Base-by-base conservation (phyloP, 2,888 invertebrate species). In the Morinoia aosen region DNA sequence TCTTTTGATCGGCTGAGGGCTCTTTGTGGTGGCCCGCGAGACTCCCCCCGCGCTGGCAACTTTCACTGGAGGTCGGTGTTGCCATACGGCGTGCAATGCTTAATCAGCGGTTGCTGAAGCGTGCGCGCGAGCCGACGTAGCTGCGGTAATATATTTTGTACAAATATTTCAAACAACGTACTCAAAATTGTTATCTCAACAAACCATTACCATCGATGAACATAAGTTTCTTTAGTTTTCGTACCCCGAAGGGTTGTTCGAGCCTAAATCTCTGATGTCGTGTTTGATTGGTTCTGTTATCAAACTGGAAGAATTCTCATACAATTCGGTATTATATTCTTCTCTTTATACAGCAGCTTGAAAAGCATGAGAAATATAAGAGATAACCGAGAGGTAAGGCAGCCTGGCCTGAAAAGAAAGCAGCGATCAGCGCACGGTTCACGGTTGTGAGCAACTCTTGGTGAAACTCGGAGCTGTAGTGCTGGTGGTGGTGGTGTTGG, bases 71-170 rank as follows among this genome's bases (percentile, higher is more conserved):
- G 57, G 93, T n/a, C 93, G 33, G 93, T 93, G 93, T 93, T 93
- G 93, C 93, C 93, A 93, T 93, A 93, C 93, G 93, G 58, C 56
- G 93, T 93, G 93, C 93, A 93, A 56, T 93, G 93, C 57, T 93
- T 93, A 93, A 93, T 93, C 93, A 57, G 56, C 93, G 93, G 93
- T 57, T 93, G 93, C 93, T 57, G 93, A 56, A 48, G 90, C 39
- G 19, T 90, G 40, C 16, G 39, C 39, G 90, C 48, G 48, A 16
- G 33, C 39, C 90, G 40, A 48, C 39, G 90, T 48, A 57, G 93
- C 93, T 57, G 93, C 57, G 93, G 14, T 40, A 40, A 39, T 90
- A 40, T 33, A 3, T 12, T 76, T 76, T 76, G 8, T 61, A 61
- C 61, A 76, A 33, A 76, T 64, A 25, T 76, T 76, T 76, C 19